Evolutionary conservation across 2,797 vertebrate species (phyloP).

Genomic region (Macroramphosus scolopax): DNA sequence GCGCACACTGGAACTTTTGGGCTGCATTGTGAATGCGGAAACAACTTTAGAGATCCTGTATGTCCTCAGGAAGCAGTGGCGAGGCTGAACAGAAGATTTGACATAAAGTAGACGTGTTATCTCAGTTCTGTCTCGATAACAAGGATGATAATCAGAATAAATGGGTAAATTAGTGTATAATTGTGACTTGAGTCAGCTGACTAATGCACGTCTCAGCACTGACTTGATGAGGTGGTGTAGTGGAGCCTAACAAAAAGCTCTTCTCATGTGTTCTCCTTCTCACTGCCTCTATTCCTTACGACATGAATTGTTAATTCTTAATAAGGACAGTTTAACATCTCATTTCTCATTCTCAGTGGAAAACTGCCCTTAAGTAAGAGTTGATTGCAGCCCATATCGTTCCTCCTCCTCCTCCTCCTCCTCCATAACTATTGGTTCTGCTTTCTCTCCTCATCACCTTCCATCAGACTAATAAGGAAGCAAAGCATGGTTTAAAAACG

Average conservation of each 20-base stretch:
- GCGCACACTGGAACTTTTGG: too few species aligned
- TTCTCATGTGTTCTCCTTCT: conserved; percentile 3
- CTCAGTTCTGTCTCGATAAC: too few species aligned
- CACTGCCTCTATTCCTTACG: conserved; percentile 13
- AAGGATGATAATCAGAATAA: too few species aligned
- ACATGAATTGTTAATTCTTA: conserved; percentile 72
- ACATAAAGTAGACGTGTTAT: too few species aligned
- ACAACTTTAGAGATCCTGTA: too few species aligned
- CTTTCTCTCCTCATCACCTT: conserved; percentile 6
- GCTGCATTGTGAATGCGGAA: too few species aligned
- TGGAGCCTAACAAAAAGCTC: not conserved
- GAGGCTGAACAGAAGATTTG: too few species aligned
- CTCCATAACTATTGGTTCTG: conserved; percentile 8
- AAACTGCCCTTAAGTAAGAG: conserved; percentile 14
- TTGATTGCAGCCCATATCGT: conserved; percentile 17
- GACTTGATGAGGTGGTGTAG: not conserved
- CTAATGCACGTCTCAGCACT: not conserved
- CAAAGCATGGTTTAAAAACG: not conserved
- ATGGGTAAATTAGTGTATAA: too few species aligned
- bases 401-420: conserved; percentile 6
- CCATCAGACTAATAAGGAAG: conserved; percentile 23
- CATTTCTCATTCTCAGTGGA: conserved; percentile 26
- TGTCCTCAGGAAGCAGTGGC: too few species aligned
- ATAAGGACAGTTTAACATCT: conserved; percentile 60
- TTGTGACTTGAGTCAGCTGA: not conserved